Evolutionary conservation across 1,140 invertebrate species (phyloP).

Genomic region (Orchestia grillus): DNA sequence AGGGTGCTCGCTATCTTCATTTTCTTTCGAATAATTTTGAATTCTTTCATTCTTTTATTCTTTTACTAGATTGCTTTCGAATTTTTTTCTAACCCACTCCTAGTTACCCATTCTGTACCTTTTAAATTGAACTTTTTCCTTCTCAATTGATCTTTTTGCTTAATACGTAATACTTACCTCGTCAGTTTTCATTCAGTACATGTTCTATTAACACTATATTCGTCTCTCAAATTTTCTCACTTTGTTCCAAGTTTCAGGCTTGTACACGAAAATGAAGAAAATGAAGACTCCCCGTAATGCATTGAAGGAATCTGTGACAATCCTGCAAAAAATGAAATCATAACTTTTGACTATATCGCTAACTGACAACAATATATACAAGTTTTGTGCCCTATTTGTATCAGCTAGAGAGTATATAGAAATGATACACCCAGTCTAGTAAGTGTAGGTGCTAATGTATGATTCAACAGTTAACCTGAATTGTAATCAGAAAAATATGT

Average conservation of each 20-base stretch:
- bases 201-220: not conserved
- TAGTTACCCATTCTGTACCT: no score
- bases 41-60: not conserved
- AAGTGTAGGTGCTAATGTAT: not conserved
- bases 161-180: not conserved
- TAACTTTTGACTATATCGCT: no score
- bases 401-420: no score
- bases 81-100: not conserved
- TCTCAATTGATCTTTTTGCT: not conserved
- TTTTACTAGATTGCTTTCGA: not conserved
- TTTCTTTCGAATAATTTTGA: not conserved
- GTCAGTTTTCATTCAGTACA: not conserved
- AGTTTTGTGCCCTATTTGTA: no score
- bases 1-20: not conserved
- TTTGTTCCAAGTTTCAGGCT: not conserved
- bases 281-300: slow-evolving; percentile 38
- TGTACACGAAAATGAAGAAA: slow-evolving; percentile 38
- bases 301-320: slow-evolving; percentile 19
- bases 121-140: not conserved
- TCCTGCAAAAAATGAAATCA: not conserved
- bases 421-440: not conserved
- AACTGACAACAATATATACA: no score
- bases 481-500: no score
- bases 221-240: not conserved
- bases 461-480: not conserved